Evolutionary conservation across 1,140 invertebrate species (phyloP).

Genomic region (Bacillus rossius): DNA sequence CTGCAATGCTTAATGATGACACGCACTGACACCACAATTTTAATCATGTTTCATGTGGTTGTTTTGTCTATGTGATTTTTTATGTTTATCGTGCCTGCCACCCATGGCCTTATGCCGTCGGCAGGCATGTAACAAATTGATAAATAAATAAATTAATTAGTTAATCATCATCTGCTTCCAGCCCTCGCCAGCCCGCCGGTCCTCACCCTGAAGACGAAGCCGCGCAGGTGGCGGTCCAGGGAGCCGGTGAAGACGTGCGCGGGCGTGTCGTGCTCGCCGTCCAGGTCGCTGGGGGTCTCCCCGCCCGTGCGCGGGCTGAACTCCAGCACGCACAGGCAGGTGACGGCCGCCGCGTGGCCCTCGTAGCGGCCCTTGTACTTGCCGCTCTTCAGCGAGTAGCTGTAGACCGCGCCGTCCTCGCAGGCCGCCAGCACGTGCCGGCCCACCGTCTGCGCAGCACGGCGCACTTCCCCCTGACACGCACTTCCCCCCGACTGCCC

Average conservation of each 20-base stretch:
- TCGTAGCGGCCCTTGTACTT: conserved; percentile 42
- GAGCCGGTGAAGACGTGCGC: conserved; percentile 52
- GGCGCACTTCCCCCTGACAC: no score
- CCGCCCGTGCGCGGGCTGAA: not conserved
- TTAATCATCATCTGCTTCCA: no score
- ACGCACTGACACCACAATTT: no score
- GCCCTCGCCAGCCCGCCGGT: no score
- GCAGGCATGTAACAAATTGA: no score
- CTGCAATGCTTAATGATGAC: no score
- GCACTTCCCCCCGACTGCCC: no score
- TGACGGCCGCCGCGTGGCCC: conserved; percentile 49
- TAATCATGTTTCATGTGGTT: no score
- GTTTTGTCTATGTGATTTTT: no score
- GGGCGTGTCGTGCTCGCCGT: conserved; percentile 40
- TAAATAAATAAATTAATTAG: no score
- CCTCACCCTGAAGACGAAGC: conserved; percentile 51
- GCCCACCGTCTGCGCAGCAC: conserved; percentile 7
- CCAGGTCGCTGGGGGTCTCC: conserved; percentile 13
- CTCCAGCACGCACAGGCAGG: conserved; percentile 46
- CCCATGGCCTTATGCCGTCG: no score
- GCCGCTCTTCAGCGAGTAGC: conserved; percentile 39
- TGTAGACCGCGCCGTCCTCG: conserved; percentile 42
- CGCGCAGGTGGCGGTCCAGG: conserved; percentile 51
- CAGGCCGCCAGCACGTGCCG: conserved; percentile 39
- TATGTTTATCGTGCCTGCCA: no score